A percentile compares a stretch with the other conserved stretches of the same genome.
phyloP scores from a whole-genome alignment of 1,140 invertebrate genomes.

The Monochamus saltuarius region DNA sequence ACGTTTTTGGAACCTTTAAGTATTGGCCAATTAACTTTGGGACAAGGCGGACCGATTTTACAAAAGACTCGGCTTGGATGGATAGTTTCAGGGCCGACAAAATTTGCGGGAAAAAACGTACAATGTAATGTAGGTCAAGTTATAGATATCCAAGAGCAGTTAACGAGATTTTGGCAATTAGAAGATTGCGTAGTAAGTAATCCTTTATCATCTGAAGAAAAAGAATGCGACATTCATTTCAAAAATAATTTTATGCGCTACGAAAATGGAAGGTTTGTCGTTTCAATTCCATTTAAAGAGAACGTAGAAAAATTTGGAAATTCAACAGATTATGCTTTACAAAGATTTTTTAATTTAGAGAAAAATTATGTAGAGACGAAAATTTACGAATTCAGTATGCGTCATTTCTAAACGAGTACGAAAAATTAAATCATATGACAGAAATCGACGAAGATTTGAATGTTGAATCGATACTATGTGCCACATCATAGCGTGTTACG shows the following conservation, averaged over 20 bases:
- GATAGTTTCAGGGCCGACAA: not conserved
- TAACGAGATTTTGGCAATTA: conserved; percentile 9
- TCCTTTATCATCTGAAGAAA: not conserved
- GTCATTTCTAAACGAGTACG: conserved; percentile 11
- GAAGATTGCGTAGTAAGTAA: not conserved
- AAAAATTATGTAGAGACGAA: conserved; percentile 10
- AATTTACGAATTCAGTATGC: conserved; percentile 2
- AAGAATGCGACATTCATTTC: conserved; percentile 7
- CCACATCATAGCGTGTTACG: conserved; percentile 48
- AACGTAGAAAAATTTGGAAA: conserved; percentile 7
- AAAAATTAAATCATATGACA: conserved; percentile 9
- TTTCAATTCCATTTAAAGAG: conserved; percentile 8
- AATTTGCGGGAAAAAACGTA: not conserved
- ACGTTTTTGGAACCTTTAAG: not conserved
- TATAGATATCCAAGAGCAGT: conserved; percentile 1
- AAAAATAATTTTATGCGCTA: not conserved
- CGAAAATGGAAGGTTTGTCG: conserved; percentile 7
- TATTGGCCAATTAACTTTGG: not conserved
- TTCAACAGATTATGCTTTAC: not conserved
- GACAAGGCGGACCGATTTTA: not conserved
- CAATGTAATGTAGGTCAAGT: not conserved
- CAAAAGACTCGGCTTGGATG: not conserved
- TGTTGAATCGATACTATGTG: conserved; percentile 36
- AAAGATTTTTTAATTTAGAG: conserved; percentile 17
- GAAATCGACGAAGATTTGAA: not conserved